Conservation (phyloP, 2,888 invertebrate genomes). For the Torymus auratus region DNA sequence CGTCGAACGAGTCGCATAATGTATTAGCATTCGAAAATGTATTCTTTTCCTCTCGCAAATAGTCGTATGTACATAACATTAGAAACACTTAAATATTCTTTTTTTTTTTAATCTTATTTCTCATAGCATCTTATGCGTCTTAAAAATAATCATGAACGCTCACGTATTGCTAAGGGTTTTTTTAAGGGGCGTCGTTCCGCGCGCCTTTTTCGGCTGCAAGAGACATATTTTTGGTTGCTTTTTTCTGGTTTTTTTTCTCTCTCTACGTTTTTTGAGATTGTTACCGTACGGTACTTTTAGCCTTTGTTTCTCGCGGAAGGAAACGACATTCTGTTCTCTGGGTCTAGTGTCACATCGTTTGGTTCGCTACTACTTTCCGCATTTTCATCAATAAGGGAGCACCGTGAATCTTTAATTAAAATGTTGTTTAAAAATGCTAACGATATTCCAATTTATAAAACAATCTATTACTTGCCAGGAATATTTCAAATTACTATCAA, state of each 20-base stretch:
- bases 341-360: conserved; percentile 12
- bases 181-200: conserved; percentile 35
- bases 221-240: conserved; percentile 20
- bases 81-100: conserved; percentile 71
- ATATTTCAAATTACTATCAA: no score
- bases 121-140: conserved; percentile 61
- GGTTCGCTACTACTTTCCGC: not conserved
- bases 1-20: conserved; percentile 61
- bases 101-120: conserved; percentile 52
- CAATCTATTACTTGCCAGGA: no score
- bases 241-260: not conserved
- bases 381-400: not conserved
- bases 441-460: no score
- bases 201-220: conserved; percentile 32
- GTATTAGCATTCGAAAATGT: conserved; percentile 61
- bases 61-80: conserved; percentile 72
- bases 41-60: conserved; percentile 59
- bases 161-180: conserved; percentile 65
- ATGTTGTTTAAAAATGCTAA: no score
- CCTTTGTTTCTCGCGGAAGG: conserved; percentile 31
- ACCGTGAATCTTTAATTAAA: not conserved
- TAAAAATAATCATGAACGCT: conserved; percentile 67
- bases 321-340: conserved; percentile 8
- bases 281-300: conserved; percentile 6
- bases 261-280: conserved; percentile 1